These are phyloP conservation scores for Drosophila carrolli DNA, from an alignment of 1,140 invertebrate genomes.

Conservation along the genomic window DNA sequence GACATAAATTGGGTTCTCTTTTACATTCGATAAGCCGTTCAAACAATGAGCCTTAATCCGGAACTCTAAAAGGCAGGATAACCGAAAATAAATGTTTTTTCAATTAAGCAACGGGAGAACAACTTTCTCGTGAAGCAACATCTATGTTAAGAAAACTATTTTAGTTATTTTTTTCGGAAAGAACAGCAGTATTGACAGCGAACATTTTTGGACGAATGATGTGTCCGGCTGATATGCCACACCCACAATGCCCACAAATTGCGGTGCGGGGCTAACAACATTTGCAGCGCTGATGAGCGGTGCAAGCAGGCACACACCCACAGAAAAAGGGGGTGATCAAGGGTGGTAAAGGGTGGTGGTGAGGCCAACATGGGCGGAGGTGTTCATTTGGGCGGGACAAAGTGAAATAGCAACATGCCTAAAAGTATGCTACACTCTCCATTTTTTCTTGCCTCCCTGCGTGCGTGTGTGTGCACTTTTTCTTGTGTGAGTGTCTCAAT, in stretches of 20 bases:
- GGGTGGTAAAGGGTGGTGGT: neutral
- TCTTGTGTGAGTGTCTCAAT: conserved; percentile 57
- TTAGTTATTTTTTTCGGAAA: conserved; percentile 12
- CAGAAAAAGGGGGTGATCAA: neutral
- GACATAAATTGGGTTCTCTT: too few species aligned
- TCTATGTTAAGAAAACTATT: neutral
- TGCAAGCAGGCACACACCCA: conserved; percentile 11
- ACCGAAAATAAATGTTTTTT: neutral
- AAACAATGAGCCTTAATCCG: too few species aligned
- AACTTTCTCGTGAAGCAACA: neutral
- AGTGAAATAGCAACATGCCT: conserved; percentile 81
- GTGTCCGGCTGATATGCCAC: conserved; percentile 72
- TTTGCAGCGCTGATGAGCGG: conserved; percentile 70
- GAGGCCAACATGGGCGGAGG: conserved; percentile 38
- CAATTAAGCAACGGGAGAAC: neutral
- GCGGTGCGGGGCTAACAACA: conserved; percentile 74
- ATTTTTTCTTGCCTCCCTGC: conserved; percentile 43
- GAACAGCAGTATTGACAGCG: conserved; percentile 37
- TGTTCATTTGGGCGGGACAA: conserved; percentile 79
- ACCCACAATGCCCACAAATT: conserved; percentile 80
- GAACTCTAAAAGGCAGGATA: too few species aligned
- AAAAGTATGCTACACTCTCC: conserved; percentile 70
- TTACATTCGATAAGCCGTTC: too few species aligned
- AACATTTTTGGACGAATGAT: conserved; percentile 72
- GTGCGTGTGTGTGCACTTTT: conserved; percentile 32